A percentile compares a stretch with the other conserved stretches of the same genome.
Conservation (phyloP, 2,113 vertebrate species). For the Ptyas mucosa region DNA sequence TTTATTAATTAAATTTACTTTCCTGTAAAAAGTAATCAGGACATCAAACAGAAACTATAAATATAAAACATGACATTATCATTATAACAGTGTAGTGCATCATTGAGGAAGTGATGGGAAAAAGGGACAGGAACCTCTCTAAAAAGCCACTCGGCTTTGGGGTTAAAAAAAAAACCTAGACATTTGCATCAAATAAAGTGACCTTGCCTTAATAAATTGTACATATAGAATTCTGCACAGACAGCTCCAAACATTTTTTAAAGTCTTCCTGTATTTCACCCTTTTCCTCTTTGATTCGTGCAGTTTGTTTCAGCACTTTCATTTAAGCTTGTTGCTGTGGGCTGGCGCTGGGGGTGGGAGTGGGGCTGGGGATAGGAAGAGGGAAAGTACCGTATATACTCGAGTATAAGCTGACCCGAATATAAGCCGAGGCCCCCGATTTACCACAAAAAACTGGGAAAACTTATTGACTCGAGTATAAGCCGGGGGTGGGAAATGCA, state of each 20-base stretch:
- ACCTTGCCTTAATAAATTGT: neutral
- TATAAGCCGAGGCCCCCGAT: too few species aligned
- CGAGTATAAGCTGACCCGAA: too few species aligned
- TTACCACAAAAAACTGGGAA: too few species aligned
- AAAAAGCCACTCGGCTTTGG: neutral
- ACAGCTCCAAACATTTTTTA: neutral
- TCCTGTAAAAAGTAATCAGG: neutral
- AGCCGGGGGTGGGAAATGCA: too few species aligned
- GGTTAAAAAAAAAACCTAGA: neutral
- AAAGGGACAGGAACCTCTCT: neutral
- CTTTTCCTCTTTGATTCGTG: neutral
- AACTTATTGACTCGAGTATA: too few species aligned
- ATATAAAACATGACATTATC: neutral
- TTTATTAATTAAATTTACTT: neutral
- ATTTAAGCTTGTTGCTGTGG: neutral
- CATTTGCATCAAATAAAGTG: neutral
- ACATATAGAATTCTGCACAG: neutral
- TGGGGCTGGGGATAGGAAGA: neutral
- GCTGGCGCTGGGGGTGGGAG: neutral
- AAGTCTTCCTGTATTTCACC: neutral
- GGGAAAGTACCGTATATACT: too few species aligned
- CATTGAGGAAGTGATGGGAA: neutral
- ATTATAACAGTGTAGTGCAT: neutral
- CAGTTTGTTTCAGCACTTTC: neutral
- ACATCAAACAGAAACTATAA: neutral